Evolutionary conservation across 2,888 invertebrate genomes (phyloP).

Genomic region (Agrochola circellaris): DNA sequence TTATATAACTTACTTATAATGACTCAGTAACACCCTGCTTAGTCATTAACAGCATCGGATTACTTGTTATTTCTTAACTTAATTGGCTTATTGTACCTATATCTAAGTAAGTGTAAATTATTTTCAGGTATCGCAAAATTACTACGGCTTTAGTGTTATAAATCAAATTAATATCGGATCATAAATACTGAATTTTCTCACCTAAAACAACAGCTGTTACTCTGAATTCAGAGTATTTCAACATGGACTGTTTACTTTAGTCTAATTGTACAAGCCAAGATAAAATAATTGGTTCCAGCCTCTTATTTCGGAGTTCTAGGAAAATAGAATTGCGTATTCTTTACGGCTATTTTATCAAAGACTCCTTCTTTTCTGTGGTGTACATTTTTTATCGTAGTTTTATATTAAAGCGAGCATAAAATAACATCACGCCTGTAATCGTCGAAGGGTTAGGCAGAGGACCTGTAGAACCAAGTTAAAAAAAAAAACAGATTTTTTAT

Average conservation of each 20-base stretch:
- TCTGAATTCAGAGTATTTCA: slow-evolving; percentile 3
- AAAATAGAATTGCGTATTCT: background rate
- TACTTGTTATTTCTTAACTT: slow-evolving; percentile 17
- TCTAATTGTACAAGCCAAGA: background rate
- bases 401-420: background rate
- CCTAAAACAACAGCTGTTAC: background rate
- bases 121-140: slow-evolving; percentile 17
- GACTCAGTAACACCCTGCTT: slow-evolving; percentile 11
- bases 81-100: slow-evolving; percentile 34
- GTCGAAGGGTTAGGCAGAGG: background rate
- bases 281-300: slow-evolving; percentile 16
- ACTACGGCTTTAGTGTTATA: slow-evolving; percentile 9
- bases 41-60: slow-evolving; percentile 28
- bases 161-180: slow-evolving; percentile 25
- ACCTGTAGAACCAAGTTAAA: too few relatives aligned
- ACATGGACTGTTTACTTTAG: background rate
- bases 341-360: background rate
- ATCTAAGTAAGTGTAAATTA: slow-evolving; percentile 6
- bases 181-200: slow-evolving; percentile 24
- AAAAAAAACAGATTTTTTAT: too few relatives aligned
- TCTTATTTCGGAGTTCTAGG: background rate
- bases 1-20: slow-evolving; percentile 7
- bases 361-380: background rate
- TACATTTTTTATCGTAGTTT: background rate
- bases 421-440: background rate